phyloP scores from a whole-genome alignment of 1,140 invertebrate species.

The Aphis craccivora region DNA sequence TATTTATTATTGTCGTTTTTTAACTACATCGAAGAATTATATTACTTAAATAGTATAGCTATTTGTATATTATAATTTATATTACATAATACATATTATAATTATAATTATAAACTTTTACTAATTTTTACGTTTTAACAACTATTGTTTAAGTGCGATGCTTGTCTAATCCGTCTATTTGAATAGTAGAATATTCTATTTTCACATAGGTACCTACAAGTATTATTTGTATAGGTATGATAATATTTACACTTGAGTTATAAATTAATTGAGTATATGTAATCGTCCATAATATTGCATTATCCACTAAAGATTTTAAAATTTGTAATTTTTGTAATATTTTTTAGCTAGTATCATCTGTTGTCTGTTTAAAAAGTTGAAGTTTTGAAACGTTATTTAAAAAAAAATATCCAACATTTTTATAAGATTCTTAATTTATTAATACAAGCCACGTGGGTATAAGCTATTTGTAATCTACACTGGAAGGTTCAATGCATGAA shows the following conservation, averaged over 20 bases:
- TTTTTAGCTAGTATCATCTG: neutral
- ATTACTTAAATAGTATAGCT: neutral
- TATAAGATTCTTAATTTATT: neutral
- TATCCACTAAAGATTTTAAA: neutral
- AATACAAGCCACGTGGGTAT: neutral
- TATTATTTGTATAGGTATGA: neutral
- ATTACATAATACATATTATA: neutral
- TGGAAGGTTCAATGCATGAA: neutral
- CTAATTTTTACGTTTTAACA: neutral
- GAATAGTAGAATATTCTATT: neutral
- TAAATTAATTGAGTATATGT: neutral
- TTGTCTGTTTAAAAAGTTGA: neutral
- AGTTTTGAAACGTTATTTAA: neutral
- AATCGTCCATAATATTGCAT: neutral
- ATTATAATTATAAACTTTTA: neutral
- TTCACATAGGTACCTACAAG: neutral
- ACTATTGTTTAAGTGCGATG: neutral
- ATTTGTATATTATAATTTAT: neutral
- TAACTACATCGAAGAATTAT: neutral
- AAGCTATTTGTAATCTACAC: neutral
- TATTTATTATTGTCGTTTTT: neutral
- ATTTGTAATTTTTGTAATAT: neutral
- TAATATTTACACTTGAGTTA: neutral
- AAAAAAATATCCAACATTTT: neutral
- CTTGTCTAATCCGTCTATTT: neutral